Evolutionary conservation across 2,113 vertebrate species (phyloP).

Genomic region (Zosterops lateralis): DNA sequence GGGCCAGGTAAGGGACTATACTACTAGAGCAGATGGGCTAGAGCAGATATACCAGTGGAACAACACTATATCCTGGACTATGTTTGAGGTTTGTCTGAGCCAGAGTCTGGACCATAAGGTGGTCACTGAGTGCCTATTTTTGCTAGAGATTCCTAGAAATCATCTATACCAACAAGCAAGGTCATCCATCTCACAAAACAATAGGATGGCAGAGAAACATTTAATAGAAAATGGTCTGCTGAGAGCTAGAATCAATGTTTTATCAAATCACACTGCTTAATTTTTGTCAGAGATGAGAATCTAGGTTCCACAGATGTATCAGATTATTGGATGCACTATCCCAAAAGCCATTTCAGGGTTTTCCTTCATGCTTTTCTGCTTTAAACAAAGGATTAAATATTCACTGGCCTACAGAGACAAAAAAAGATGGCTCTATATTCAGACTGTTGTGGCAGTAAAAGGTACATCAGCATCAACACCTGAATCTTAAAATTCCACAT

Average conservation of each 20-base stretch:
- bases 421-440: background rate
- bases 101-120: background rate
- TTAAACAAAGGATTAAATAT: background rate
- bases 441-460: background rate
- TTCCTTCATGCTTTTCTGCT: background rate
- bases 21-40: background rate
- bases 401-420: background rate
- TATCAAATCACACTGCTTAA: background rate
- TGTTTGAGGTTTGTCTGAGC: background rate
- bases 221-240: background rate
- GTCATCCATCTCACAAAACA: background rate
- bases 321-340: background rate
- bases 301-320: accelerated
- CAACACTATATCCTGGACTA: background rate
- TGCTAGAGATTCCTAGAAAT: background rate
- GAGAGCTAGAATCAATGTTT: background rate
- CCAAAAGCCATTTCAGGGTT: background rate
- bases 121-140: background rate
- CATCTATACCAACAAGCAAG: background rate
- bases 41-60: background rate
- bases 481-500: background rate
- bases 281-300: background rate
- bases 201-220: background rate
- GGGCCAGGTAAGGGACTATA: background rate
- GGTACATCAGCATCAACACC: background rate